Evolutionary conservation across 92 coral and sea anemone species (phyloP).

Genomic region (Phenganax subtilis): DNA sequence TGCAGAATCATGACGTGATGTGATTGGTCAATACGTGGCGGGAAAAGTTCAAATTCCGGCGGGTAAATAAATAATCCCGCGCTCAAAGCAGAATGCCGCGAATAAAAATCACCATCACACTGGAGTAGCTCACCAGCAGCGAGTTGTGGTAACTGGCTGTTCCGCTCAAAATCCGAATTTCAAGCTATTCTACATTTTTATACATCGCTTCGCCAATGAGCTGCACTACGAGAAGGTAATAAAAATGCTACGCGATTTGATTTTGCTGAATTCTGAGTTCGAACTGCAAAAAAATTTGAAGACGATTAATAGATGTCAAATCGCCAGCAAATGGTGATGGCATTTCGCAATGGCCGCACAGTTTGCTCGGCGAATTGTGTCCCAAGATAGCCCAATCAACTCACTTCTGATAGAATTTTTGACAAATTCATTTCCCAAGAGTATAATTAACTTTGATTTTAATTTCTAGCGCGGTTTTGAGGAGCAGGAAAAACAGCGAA

Average conservation of each 20-base stretch:
- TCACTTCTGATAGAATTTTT: background rate
- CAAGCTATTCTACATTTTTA: background rate
- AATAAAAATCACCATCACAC: conserved; percentile 5
- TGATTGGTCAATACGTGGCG: conserved; percentile 32
- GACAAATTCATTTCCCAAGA: background rate
- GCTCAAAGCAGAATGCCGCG: conserved; percentile 26
- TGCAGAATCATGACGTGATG: background rate
- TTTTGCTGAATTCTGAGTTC: background rate
- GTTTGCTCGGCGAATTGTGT: background rate
- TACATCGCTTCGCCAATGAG: conserved; percentile 12
- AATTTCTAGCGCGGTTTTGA: conserved; percentile 35
- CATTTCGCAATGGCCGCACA: background rate
- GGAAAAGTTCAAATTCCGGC: conserved; percentile 36
- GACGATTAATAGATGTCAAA: background rate
- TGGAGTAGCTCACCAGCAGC: background rate
- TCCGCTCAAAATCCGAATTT: conserved; percentile 7
- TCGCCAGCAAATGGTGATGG: background rate
- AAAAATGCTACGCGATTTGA: background rate
- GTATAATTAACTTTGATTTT: background rate
- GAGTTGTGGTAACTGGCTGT: background rate
- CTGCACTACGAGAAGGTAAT: conserved; percentile 28
- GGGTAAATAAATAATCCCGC: conserved; percentile 5
- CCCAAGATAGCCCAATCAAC: background rate
- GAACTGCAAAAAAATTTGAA: background rate
- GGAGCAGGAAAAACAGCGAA: conserved; percentile 36